Base-by-base conservation (phyloP, 2,888 invertebrate genomes). In the Dicranocentrus wangi region DNA sequence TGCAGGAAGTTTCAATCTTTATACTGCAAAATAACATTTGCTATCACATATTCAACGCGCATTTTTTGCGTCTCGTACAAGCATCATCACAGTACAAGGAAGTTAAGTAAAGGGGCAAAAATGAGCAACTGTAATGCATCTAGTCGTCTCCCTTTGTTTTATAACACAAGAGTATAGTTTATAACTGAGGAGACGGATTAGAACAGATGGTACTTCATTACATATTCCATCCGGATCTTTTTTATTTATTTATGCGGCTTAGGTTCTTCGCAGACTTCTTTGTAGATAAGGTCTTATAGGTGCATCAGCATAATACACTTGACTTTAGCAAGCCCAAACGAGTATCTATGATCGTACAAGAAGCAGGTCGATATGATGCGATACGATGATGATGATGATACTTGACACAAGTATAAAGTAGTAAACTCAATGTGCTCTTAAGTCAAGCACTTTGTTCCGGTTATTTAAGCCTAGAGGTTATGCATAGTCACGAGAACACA, bases 361-460 rank as follows among this genome's bases (percentile, higher is more conserved):
- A 51, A 19, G 51, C 51, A 51, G 8, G 13, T 39, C 13, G 5
- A 39, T 39, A 2, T 15, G 13, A 66, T 17, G 32, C 13, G 32
- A 39, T 17, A 39, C n/a, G 58, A 51, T 5, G n/a, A 51, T 39
- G 39, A 39, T 39, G 27, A 25, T 70, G 70, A 55, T 55, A 42
- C 58, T 58, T 70, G 39, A 28, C n/a, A 15, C 25, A 25, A 43
- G 19, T 21, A 10, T 8, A 25, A 25, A 60, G 60, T 27, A 10
- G 19, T 23, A 21, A 32, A 69, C 55, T 58, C 13, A 19, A 2
- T 13, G n/a, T 58, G 61, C 19, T 28, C 17, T 47, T n/a, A 43
- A 60, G 60, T 61, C 71, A 71, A 71, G 61, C 61, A 61, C 27
- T 71, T 71, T 71, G 71, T 71, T 71, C 71, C 60, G 61, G 61